Evolutionary conservation across 2,888 invertebrate genomes (phyloP).

Genomic region (Pterostichus madidus): DNA sequence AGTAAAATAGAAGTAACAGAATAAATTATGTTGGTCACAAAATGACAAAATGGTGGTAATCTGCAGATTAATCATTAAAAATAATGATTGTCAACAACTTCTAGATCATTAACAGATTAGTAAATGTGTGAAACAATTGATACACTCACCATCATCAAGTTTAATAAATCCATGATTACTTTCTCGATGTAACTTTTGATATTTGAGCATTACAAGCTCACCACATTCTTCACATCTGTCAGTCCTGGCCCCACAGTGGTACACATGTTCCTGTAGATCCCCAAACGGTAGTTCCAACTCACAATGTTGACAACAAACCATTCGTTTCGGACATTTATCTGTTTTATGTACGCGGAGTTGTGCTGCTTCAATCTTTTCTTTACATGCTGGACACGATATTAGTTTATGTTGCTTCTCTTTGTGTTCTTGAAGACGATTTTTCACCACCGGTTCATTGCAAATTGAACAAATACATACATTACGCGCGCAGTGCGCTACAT

Average conservation of each 20-base stretch:
- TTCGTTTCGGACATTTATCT: slow-evolving; percentile 80
- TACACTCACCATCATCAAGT: slow-evolving; percentile 79
- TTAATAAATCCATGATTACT: slow-evolving; percentile 84
- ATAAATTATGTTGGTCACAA: too few species aligned
- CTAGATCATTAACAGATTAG: too few species aligned
- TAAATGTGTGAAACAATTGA: slow-evolving; percentile 61
- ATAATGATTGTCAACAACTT: too few species aligned
- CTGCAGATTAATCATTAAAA: too few species aligned
- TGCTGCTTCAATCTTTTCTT: slow-evolving; percentile 78
- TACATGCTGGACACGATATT: slow-evolving; percentile 78
- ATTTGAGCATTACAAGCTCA: slow-evolving; percentile 85
- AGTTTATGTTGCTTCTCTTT: slow-evolving; percentile 67
- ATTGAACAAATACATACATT: slow-evolving; percentile 83
- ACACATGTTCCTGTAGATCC: slow-evolving; percentile 82
- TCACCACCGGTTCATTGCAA: slow-evolving; percentile 84
- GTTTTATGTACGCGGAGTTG: slow-evolving; percentile 79
- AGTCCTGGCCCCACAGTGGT: slow-evolving; percentile 86
- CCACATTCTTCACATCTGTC: slow-evolving; percentile 84
- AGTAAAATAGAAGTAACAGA: too few species aligned
- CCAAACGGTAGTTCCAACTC: slow-evolving; percentile 82
- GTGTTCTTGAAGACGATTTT: slow-evolving; percentile 81
- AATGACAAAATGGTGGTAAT: too few species aligned
- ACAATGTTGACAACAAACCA: slow-evolving; percentile 83
- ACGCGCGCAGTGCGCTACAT: slow-evolving; percentile 84
- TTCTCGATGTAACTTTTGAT: slow-evolving; percentile 82